Evolutionary conservation across 2,797 vertebrate genomes (phyloP), one percentile per base, ranked within the genome.

Genomic region (Valencia hispanica): DNA sequence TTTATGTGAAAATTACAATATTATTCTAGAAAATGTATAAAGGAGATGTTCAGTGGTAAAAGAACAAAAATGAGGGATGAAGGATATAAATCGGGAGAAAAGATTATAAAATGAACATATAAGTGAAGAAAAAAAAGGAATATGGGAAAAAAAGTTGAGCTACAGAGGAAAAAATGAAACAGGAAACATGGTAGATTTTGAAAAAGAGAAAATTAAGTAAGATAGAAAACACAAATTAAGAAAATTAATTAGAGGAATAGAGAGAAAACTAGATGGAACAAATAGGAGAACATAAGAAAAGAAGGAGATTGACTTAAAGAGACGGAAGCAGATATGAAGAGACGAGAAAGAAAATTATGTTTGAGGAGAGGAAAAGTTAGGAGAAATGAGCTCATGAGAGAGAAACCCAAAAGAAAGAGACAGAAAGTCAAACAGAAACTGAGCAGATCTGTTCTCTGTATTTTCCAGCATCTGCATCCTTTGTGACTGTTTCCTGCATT

Each of bases 401-500:
- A 66, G 5, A 6, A 76, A 73, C 74, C 61, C 76, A 79, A 71
- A 69, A 66, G 25, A 57, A 61, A 53, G 20, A 55, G 55, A 72
- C 75, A 32, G 36, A 70, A 75, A 78, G 69, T 1, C 51, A 85
- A 84, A 83, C 68, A 75, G 59, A 77, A 68, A 79, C 22, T 18
- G 73, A 68, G 47, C 14, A n/a, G 77, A 86, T 76, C 74, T 87
- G 86, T 84, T 83, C 76, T 75, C 78, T 68, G 73, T 32, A 41
- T 68, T 79, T 77, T 84, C 87, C 84, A 70, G 61, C 81, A 80
- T 57, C 55, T 30, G 41, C 66, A 43, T 88, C 85, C 84, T 84
- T 80, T 79, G 80, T 75, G 75, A 79, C 84, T 82, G 75, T 86
- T 84, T 83, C 39, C 65, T 27, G 77, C 53, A 3, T 69, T 83